Evolutionary conservation across 2,113 vertebrate species (phyloP).

Genomic region (Elephantulus edwardii): DNA sequence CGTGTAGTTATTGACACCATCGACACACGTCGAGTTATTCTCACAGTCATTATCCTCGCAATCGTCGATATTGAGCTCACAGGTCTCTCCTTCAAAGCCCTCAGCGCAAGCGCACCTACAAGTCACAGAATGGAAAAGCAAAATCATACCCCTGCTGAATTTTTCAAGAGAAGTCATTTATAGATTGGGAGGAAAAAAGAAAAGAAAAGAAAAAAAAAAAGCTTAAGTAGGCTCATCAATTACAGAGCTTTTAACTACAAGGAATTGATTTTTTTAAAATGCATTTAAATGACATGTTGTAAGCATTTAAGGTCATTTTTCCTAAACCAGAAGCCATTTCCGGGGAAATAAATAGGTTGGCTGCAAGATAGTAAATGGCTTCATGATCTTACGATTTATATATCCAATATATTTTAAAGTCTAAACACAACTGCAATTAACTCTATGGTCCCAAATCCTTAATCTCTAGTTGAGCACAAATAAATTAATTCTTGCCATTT

Average conservation of each 20-base stretch:
- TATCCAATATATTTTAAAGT: background rate
- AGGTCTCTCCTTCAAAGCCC: constrained; percentile 96
- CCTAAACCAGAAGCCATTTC: constrained; percentile 8
- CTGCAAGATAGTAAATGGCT: background rate
- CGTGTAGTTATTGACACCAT: constrained; percentile 99
- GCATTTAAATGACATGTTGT: constrained; percentile 18
- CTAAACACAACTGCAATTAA: background rate
- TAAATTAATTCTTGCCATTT: background rate
- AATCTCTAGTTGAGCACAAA: background rate
- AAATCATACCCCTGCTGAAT: background rate
- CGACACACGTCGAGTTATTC: constrained; percentile 98
- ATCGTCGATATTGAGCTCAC: constrained; percentile 97
- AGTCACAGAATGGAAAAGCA: background rate
- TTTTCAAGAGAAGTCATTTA: constrained; percentile 18
- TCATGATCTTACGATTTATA: background rate
- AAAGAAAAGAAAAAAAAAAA: background rate
- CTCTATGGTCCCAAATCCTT: background rate
- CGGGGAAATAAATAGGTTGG: background rate
- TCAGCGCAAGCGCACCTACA: constrained; percentile 95
- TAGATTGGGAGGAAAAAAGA: background rate
- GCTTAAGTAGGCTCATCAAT: background rate
- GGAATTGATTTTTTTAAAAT: constrained; percentile 28
- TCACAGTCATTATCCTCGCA: constrained; percentile 99
- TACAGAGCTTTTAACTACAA: background rate
- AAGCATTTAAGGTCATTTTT: constrained; percentile 23